phyloP scores from a whole-genome alignment of 2,888 invertebrate genomes.

The Eupithecia tripunctaria region DNA sequence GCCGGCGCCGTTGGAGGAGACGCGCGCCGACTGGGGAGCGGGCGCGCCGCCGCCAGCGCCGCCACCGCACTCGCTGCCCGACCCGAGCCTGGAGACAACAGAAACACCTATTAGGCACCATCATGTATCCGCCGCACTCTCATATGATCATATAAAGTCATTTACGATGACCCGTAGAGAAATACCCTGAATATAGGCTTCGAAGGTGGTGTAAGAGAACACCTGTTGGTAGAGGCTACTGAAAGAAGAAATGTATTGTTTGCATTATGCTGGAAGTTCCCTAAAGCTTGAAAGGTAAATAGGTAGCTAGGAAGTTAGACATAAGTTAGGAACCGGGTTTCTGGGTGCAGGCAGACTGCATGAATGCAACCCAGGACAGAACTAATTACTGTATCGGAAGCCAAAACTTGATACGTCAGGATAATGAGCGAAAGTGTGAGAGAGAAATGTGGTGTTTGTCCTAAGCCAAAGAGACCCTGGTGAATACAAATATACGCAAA shows the following conservation, averaged over 20 bases:
- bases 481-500: background rate
- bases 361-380: background rate
- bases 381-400: background rate
- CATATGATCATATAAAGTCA: background rate
- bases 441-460: background rate
- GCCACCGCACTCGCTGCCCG: slow-evolving; percentile 82
- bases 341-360: background rate
- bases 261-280: background rate
- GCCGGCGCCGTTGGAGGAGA: slow-evolving; percentile 93
- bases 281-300: background rate
- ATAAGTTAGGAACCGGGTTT: background rate
- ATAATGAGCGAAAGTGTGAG: background rate
- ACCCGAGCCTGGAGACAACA: slow-evolving; percentile 87
- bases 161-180: background rate
- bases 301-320: background rate
- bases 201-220: background rate
- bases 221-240: background rate
- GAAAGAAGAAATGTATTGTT: background rate
- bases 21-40: slow-evolving; percentile 92
- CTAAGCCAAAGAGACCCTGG: background rate
- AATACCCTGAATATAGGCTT: background rate
- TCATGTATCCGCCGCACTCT: background rate
- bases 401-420: background rate
- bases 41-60: slow-evolving; percentile 82
- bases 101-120: background rate